These are phyloP conservation scores for Silurus lanzhouensis DNA, from an alignment of 2,797 vertebrate species.

Conservation along the genomic window DNA sequence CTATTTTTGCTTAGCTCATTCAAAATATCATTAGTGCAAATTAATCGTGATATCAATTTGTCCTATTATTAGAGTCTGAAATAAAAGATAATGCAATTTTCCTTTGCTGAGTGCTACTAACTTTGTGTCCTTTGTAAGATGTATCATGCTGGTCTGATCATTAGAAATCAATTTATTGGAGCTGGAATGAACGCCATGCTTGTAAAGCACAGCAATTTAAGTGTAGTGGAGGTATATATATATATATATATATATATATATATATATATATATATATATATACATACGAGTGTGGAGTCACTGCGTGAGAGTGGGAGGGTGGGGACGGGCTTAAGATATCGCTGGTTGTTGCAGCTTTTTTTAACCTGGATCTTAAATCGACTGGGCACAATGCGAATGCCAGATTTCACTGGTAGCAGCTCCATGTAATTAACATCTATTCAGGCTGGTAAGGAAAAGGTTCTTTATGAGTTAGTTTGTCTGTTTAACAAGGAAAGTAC, in stretches of 20 bases:
- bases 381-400: conserved; percentile 60
- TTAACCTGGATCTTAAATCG: neutral
- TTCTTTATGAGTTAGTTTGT: conserved; percentile 66
- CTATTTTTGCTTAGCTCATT: conserved; percentile 7
- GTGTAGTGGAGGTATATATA: neutral
- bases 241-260: too few relatives aligned
- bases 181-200: conserved; percentile 4
- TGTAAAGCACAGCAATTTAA: neutral
- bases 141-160: neutral
- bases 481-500: conserved; percentile 71
- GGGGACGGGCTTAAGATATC: neutral
- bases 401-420: conserved; percentile 52
- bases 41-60: conserved; percentile 31
- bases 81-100: conserved; percentile 15
- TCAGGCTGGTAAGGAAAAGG: conserved; percentile 56
- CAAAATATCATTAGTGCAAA: conserved; percentile 35
- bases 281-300: neutral
- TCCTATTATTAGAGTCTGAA: conserved; percentile 32
- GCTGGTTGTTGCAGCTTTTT: neutral
- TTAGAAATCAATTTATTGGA: conserved; percentile 10
- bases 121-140: neutral
- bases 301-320: neutral
- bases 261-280: neutral
- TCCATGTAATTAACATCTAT: conserved; percentile 70
- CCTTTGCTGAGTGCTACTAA: neutral